A percentile compares a stretch with the other conserved stretches of the same genome.
Evolutionary conservation across 2,113 vertebrate genomes (phyloP).

Genomic region (Polypterus bichir): DNA sequence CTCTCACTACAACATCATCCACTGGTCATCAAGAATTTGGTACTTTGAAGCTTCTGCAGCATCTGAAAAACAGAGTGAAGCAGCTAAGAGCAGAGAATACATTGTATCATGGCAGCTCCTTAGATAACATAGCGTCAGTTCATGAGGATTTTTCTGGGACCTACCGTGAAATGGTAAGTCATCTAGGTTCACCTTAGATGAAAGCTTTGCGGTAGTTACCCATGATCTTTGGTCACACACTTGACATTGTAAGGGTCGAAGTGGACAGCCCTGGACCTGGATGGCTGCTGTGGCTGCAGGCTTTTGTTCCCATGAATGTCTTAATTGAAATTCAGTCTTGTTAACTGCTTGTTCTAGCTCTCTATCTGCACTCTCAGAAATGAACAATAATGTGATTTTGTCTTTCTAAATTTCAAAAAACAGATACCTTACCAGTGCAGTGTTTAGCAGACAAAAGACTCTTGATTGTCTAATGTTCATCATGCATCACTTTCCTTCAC

Average conservation of each 20-base stretch:
- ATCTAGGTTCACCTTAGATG: neutral
- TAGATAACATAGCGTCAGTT: conserved; percentile 7
- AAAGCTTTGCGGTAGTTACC: neutral
- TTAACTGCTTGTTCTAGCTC: neutral
- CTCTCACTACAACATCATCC: conserved; percentile 11
- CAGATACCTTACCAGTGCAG: no score
- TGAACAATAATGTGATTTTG: neutral
- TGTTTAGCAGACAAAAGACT: no score
- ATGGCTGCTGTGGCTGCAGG: neutral
- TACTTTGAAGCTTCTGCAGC: conserved; percentile 43
- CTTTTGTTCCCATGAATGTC: neutral
- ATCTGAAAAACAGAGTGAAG: conserved; percentile 49
- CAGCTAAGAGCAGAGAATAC: conserved; percentile 45
- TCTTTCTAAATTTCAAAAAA: no score
- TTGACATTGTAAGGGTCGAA: neutral
- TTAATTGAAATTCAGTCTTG: neutral
- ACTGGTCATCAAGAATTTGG: conserved; percentile 28
- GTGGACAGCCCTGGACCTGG: neutral
- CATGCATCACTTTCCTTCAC: no score
- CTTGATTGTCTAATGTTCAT: no score
- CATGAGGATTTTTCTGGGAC: conserved; percentile 28
- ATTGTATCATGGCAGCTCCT: conserved; percentile 16
- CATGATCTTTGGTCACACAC: neutral
- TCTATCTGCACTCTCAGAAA: neutral
- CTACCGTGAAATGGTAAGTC: conserved; percentile 33